Evolutionary conservation across 2,888 invertebrate species (phyloP).

Genomic region (Acleris holmiana): DNA sequence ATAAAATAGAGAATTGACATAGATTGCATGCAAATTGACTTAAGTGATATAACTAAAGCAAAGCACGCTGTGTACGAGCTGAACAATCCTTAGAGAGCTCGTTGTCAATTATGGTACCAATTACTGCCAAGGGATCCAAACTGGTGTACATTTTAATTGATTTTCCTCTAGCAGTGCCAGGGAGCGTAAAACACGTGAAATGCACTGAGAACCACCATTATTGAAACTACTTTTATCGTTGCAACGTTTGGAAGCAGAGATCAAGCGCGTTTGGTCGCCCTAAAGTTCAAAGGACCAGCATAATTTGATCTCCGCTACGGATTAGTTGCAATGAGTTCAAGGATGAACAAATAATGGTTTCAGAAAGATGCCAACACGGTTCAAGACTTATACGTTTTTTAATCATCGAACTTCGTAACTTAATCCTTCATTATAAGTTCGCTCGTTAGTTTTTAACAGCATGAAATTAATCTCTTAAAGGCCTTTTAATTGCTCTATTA

Average conservation of each 20-base stretch:
- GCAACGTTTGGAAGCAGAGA: no score
- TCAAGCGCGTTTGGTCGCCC: no score
- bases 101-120: slow-evolving; percentile 21
- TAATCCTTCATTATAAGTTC: slow-evolving; percentile 30
- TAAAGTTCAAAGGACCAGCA: no score
- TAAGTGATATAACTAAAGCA: no score
- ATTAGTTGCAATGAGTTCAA: no score
- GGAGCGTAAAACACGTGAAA: no score
- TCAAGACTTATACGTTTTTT: neutral
- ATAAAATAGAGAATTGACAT: no score
- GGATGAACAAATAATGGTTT: no score
- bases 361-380: no score
- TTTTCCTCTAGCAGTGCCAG: neutral
- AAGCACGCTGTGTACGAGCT: neutral
- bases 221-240: no score
- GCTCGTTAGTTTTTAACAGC: slow-evolving; percentile 16
- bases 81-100: slow-evolving; percentile 1
- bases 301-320: no score
- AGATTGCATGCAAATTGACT: neutral
- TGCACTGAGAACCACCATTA: no score
- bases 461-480: slow-evolving; percentile 5
- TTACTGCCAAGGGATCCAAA: slow-evolving; percentile 28
- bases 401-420: slow-evolving; percentile 21
- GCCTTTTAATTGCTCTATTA: neutral
- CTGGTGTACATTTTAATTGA: slow-evolving; percentile 20